Evolutionary conservation across 2,113 vertebrate genomes (phyloP).

Genomic region (Brachirus orientalis): DNA sequence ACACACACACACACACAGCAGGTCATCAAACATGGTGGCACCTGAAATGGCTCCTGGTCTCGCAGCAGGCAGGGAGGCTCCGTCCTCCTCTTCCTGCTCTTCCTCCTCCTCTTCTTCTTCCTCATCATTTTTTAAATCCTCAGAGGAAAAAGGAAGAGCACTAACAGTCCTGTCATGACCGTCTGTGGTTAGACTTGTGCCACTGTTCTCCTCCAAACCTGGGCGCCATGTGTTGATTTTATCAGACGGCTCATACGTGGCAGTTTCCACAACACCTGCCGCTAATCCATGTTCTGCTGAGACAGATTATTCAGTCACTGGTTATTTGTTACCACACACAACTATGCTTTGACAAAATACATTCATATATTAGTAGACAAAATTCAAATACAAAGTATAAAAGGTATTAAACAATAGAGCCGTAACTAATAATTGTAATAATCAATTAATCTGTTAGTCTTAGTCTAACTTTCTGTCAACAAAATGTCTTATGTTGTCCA

Average conservation of each 20-base stretch:
- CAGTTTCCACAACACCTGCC: background rate
- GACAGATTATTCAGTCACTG: background rate
- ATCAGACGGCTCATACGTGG: conserved; percentile 20
- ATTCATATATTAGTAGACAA: no score
- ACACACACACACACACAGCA: no score
- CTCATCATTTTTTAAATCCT: background rate
- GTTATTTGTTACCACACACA: background rate
- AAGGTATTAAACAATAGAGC: no score
- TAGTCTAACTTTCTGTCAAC: no score
- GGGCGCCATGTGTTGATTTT: conserved; percentile 33
- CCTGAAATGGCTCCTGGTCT: conserved; percentile 53
- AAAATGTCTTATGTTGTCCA: no score
- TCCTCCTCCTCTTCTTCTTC: background rate
- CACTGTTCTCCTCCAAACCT: conserved; percentile 16
- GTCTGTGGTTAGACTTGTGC: background rate
- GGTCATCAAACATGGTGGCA: conserved; percentile 19
- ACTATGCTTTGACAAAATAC: no score
- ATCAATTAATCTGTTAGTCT: no score
- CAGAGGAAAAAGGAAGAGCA: conserved; percentile 13
- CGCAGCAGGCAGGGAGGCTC: conserved; percentile 60
- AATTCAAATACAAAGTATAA: no score
- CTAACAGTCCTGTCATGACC: conserved; percentile 34
- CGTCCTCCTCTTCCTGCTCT: conserved; percentile 18
- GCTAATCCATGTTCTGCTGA: conserved; percentile 32
- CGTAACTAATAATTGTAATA: no score